A percentile compares a stretch with the other conserved stretches of the same genome.
phyloP scores from a whole-genome alignment of 1,140 invertebrate genomes.

The Drosophila tristis region DNA sequence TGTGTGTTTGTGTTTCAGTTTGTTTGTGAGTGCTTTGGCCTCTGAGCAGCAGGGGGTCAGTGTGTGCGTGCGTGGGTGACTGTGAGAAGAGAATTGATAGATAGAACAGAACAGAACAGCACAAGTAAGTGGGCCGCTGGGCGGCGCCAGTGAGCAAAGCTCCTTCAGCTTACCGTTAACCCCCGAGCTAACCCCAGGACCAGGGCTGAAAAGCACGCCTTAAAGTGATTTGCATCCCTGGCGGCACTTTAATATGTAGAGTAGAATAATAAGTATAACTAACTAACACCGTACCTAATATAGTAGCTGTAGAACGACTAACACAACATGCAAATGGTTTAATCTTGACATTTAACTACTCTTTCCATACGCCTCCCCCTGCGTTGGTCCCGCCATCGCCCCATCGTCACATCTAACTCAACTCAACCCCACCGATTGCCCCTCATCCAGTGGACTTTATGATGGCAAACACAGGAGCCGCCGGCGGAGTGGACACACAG shows the following conservation, averaged over 20 bases:
- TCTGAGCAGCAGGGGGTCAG: background rate
- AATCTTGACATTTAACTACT: constrained; percentile 77
- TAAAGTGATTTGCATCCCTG: background rate
- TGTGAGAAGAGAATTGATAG: constrained; percentile 6
- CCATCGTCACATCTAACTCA: constrained; percentile 26
- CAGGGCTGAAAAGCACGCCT: constrained; percentile 4
- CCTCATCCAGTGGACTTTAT: constrained; percentile 76
- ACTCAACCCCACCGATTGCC: constrained; percentile 29
- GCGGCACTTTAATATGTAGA: background rate
- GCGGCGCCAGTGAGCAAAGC: constrained; percentile 59
- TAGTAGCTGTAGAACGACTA: constrained; percentile 38
- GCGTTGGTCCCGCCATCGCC: constrained; percentile 51
- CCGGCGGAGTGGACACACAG: constrained; percentile 86
- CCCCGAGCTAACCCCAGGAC: constrained; percentile 11
- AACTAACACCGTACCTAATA: background rate
- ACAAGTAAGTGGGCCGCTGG: constrained; percentile 48
- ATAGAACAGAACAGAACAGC: background rate
- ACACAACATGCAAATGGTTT: constrained; percentile 73
- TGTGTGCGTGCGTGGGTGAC: constrained; percentile 9
- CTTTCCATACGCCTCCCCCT: constrained; percentile 65
- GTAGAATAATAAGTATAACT: background rate
- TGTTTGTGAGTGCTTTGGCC: constrained; percentile 12
- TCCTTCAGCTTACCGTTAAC: constrained; percentile 29
- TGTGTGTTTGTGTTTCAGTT: constrained; percentile 40
- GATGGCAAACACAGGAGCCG: constrained; percentile 85